Base-by-base conservation (phyloP, 1,140 invertebrate species). In the Ceratina japonica region DNA sequence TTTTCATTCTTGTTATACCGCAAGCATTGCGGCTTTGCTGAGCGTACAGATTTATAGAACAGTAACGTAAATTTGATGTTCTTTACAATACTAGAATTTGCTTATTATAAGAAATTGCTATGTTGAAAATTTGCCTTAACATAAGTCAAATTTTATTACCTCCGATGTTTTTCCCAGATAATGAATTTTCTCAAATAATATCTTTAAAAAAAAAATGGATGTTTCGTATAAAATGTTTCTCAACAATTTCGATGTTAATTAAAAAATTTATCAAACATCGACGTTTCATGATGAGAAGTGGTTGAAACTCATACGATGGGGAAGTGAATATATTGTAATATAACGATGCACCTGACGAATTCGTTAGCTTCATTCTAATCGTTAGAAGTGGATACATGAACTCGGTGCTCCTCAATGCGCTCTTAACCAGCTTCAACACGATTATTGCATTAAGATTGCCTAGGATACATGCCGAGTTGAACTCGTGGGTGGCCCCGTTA, bases 401-500 rank as follows among this genome's bases (percentile, higher is more conserved):
- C 62, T 16, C 52, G n/a, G n/a, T 15, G 22, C 31, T 64, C 37
- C 27, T 37, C 49, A 51, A 74, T 79, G 77, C 24, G 51, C 71
- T 74, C 61, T 18, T 22, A 72, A 27, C 68, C 54, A 3, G n/a
- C 24, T 71, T 56, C 54, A 52, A 63, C 51, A 65, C 77, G 82
- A 77, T 84, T 84, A 77, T 78, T 69, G 61, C 75, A 63, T 70
- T 77, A 56, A 71, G 63, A 37, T 71, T 58, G 56, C 56, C 56
- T 20, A 13, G 51, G 51, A 69, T 75, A 68, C 0, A 54, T 65
- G 75, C 77, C 64, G 49, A 64, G 54, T 59, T 27, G 68, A 58
- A 59, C 62, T 81, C 51, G 68, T 27, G 72, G 72, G 77, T 81
- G 83, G 80, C 69, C 83, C 72, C 82, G 73, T 74, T 76, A 58